These are phyloP conservation scores for Bubo bubo DNA, from an alignment of 2,113 vertebrate species.

Conservation along the genomic window DNA sequence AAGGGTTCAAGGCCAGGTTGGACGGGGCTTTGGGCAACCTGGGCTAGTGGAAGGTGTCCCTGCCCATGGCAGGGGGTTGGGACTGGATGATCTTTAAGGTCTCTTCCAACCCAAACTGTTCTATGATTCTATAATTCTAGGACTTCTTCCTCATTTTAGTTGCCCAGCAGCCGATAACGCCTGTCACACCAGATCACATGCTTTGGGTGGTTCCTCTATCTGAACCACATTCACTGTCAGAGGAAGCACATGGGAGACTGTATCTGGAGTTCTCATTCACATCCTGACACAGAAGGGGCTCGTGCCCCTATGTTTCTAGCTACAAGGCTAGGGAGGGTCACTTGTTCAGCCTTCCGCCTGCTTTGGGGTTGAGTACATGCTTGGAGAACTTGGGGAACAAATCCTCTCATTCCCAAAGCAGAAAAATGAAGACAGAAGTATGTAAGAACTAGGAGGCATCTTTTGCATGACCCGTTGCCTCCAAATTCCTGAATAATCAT, in stretches of 20 bases:
- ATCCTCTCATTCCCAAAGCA: neutral
- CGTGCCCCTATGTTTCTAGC: fast-evolving
- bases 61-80: too few relatives aligned
- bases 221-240: fast-evolving
- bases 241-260: neutral
- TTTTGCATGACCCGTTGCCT: neutral
- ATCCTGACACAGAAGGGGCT: neutral
- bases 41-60: too few relatives aligned
- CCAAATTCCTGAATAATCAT: neutral
- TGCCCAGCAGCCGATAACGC: neutral
- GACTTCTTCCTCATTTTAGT: neutral
- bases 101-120: too few relatives aligned
- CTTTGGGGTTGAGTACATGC: neutral
- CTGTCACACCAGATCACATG: neutral
- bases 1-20: too few relatives aligned
- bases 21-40: too few relatives aligned
- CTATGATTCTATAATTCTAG: too few relatives aligned
- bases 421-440: neutral
- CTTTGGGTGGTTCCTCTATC: neutral
- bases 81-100: too few relatives aligned
- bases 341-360: neutral
- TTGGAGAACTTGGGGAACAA: neutral
- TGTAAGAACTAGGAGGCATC: neutral
- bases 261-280: neutral
- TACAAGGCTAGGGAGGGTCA: too few relatives aligned